A percentile compares a stretch with the other conserved stretches of the same genome.
phyloP scores from a whole-genome alignment of 1,140 invertebrate genomes.

The Mamestra configurata region DNA sequence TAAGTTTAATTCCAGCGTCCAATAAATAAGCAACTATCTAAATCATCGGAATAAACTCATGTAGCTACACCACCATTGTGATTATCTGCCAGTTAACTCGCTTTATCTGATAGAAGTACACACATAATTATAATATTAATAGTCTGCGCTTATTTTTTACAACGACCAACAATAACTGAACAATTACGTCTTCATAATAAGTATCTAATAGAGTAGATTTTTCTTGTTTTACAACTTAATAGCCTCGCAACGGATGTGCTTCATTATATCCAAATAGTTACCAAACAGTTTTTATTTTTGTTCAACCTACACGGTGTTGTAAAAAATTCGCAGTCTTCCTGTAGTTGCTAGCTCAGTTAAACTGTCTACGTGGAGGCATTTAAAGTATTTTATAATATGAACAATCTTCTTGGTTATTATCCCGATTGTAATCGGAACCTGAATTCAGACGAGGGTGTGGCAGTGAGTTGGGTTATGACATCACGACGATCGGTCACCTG shows the following conservation, averaged over 20 bases:
- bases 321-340: slow-evolving; percentile 27
- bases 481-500: not conserved
- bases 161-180: slow-evolving; percentile 24
- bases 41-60: not conserved
- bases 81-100: not conserved
- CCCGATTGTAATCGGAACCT: not conserved
- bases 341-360: not conserved
- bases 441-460: slow-evolving; percentile 33
- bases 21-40: not conserved
- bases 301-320: slow-evolving; percentile 17
- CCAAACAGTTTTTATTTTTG: slow-evolving; percentile 43
- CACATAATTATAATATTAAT: slow-evolving; percentile 24
- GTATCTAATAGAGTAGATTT: slow-evolving; percentile 41
- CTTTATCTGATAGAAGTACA: not conserved
- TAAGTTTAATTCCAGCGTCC: not conserved
- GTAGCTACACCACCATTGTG: not conserved
- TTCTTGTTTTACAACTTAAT: slow-evolving; percentile 56
- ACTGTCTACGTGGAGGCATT: slow-evolving; percentile 20
- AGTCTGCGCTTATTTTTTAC: slow-evolving; percentile 14
- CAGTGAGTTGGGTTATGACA: slow-evolving; percentile 23
- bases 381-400: slow-evolving; percentile 34
- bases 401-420: not conserved
- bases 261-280: slow-evolving; percentile 51
- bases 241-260: slow-evolving; percentile 43
- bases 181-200: slow-evolving; percentile 39